A percentile compares a stretch with the other conserved stretches of the same genome.
Conservation (phyloP, 2,113 vertebrate genomes). For the Solea senegalensis region DNA sequence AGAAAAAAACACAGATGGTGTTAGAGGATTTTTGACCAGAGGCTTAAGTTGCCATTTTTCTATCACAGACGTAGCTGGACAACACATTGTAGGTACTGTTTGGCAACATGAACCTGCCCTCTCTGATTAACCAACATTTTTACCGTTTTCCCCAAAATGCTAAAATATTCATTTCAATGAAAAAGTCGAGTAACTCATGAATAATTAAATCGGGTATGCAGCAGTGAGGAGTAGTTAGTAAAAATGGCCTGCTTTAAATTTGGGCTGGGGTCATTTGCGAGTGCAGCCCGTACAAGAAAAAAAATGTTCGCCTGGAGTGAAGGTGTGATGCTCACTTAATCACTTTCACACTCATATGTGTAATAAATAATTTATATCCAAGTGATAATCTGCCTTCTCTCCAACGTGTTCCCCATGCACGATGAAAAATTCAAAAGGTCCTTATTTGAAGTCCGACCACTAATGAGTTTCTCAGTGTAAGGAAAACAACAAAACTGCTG, state of each 20-base stretch:
- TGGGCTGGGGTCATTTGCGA: neutral
- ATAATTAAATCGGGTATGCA: neutral
- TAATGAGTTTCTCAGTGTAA: neutral
- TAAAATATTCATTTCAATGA: no score
- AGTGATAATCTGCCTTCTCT: neutral
- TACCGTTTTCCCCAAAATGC: no score
- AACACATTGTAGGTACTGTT: no score
- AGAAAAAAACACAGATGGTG: no score
- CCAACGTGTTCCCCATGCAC: neutral
- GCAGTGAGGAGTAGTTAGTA: neutral
- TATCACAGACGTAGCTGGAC: no score
- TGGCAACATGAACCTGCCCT: no score
- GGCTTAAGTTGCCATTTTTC: no score
- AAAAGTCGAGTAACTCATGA: no score
- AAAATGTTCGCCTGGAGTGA: neutral
- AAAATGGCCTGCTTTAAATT: neutral
- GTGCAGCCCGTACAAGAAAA: neutral
- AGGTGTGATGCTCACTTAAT: neutral
- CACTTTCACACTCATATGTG: neutral
- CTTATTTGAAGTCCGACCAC: neutral
- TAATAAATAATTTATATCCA: neutral
- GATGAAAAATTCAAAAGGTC: slow-evolving; percentile 2
- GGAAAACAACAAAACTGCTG: neutral
- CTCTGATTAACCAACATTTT: no score
- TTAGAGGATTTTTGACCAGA: no score